These are phyloP conservation scores for Eptesicus fuscus DNA, from an alignment of 2,113 vertebrate genomes.

Conservation along the genomic window DNA sequence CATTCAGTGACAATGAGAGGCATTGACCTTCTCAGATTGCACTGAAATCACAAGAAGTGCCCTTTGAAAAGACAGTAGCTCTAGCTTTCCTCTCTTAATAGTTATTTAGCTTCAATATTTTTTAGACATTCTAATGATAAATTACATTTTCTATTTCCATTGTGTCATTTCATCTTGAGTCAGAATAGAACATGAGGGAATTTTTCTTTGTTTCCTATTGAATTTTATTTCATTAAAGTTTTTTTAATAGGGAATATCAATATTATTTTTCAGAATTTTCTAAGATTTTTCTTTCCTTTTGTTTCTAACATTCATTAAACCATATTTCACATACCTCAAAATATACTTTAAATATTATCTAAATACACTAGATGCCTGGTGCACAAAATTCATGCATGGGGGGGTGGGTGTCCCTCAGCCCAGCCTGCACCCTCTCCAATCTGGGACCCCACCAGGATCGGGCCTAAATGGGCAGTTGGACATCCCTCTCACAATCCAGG, in stretches of 20 bases:
- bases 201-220: background rate
- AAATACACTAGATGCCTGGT: background rate
- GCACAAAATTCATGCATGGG: too few species aligned
- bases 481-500: too few species aligned
- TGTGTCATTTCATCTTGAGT: background rate
- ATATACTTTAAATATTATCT: background rate
- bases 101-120: background rate
- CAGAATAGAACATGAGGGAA: background rate
- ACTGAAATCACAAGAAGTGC: background rate
- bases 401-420: too few species aligned
- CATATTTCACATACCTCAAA: background rate
- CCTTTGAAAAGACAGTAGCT: background rate
- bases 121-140: constrained; percentile 36
- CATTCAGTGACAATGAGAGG: background rate
- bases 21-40: constrained; percentile 37
- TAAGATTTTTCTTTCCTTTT: background rate
- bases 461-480: too few species aligned
- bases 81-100: background rate
- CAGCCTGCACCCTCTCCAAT: too few species aligned
- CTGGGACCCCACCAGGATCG: too few species aligned
- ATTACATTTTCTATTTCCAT: background rate
- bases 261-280: background rate
- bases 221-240: background rate
- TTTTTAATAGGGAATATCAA: background rate
- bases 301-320: background rate